Base-by-base conservation (phyloP, 2,888 invertebrate species). In the Conchocele bisecta region DNA sequence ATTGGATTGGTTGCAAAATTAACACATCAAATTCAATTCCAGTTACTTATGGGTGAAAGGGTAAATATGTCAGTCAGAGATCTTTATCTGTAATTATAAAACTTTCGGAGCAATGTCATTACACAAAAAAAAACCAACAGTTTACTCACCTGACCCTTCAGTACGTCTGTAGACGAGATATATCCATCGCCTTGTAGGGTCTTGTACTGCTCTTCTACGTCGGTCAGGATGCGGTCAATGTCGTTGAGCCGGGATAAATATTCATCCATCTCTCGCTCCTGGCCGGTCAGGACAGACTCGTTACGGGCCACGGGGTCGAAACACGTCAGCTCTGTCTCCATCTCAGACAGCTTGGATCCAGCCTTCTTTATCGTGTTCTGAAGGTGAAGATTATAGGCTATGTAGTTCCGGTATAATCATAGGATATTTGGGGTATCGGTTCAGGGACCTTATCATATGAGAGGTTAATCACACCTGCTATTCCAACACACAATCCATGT, bases 231-330 rank as follows among this genome's bases (percentile, higher is more conserved):
- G 24, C 87, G 88, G 76, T 90, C 85, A 54, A 81, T 82, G 50
- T 83, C 81, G 60, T 77, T 69, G 11, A 89, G 68, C 33, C 80
- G 75, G 9, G 79, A 71, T 42, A n/a, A n/a, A n/a, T n/a, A n/a
- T 76, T 90, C 90, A 83, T 90, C 84, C 3, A 96, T 93, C 85
- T 98, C 96, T 63, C 97, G 95, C 44, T 97, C 93, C 91, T 98
- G 98, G 6, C 92, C 93, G 28, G 95, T 93, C 0, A 98, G 95
- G 0, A 94, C 94, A 89, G 96, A 96, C 46, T 97, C 93, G 89
- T 98, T 98, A 20, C 98, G 93, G 0, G 95, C 97, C 0, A 97
- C 95, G 0, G 98, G 95, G 86, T 95, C 95, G 94, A 98, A 95
- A 35, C 93, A 92, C 86, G 97, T 96, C 37, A 98, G 92, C 80